Conservation (phyloP, 2,888 invertebrate species). For the Parascotia fuliginaria region DNA sequence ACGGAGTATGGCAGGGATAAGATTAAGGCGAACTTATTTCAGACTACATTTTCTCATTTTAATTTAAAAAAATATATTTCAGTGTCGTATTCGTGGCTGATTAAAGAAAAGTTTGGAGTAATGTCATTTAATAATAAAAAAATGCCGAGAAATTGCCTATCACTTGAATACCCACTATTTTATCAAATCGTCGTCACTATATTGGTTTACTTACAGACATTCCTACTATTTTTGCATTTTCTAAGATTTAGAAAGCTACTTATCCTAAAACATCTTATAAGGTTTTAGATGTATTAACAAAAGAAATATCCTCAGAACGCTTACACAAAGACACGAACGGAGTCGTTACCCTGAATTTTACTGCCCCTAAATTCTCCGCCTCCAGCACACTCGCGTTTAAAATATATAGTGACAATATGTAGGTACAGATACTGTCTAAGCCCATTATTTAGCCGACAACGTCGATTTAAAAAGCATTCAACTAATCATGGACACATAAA, state of each 20-base stretch:
- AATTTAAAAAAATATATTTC: slow-evolving; percentile 11
- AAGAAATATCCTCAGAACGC: neutral
- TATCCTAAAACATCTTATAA: no score
- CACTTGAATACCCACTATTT: no score
- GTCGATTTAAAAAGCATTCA: slow-evolving; percentile 64
- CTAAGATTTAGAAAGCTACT: no score
- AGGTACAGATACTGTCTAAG: slow-evolving; percentile 23
- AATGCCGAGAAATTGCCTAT: no score
- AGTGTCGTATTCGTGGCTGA: neutral
- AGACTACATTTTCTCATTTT: slow-evolving; percentile 22
- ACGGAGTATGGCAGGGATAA: slow-evolving; percentile 6
- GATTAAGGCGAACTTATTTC: slow-evolving; percentile 28
- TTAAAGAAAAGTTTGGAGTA: neutral
- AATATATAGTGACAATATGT: slow-evolving; percentile 16
- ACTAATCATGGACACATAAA: slow-evolving; percentile 67
- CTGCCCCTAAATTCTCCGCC: neutral
- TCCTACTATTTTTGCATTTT: no score
- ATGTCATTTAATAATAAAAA: neutral
- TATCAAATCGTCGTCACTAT: no score
- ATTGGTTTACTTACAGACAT: no score
- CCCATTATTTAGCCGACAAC: slow-evolving; percentile 53
- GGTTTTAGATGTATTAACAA: no score
- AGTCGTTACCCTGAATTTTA: neutral
- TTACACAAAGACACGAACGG: neutral
- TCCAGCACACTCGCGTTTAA: neutral